Conservation (phyloP, 92 coral and sea anemone species). For the Phenganax marumi region DNA sequence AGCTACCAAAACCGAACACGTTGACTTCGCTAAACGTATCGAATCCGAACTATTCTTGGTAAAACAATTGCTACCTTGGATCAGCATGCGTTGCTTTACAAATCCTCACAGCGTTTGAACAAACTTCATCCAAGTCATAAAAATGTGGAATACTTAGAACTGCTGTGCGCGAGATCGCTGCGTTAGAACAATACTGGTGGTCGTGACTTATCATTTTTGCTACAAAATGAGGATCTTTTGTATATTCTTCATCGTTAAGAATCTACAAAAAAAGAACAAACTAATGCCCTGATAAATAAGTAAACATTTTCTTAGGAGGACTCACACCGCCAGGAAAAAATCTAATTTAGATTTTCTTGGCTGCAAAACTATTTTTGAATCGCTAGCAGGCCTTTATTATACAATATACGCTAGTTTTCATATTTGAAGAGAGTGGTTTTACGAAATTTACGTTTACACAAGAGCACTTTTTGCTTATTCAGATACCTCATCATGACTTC, state of each 20-base stretch:
- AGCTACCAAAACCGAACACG: too few relatives aligned
- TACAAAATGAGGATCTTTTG: constrained; percentile 87
- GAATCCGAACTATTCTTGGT: not conserved
- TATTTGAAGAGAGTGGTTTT: too few relatives aligned
- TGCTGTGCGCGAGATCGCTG: constrained; percentile 90
- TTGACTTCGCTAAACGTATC: too few relatives aligned
- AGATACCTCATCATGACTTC: too few relatives aligned
- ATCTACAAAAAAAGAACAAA: constrained; percentile 55
- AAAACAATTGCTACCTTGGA: constrained; percentile 61
- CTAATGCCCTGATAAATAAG: too few relatives aligned
- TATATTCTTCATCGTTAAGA: constrained; percentile 70
- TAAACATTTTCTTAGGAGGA: not conserved
- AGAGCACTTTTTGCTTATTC: too few relatives aligned
- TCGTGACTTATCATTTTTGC: constrained; percentile 75
- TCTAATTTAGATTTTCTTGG: too few relatives aligned
- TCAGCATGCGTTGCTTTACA: constrained; percentile 91
- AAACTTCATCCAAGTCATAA: constrained; percentile 78
- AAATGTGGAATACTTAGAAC: constrained; percentile 84
- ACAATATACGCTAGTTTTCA: not conserved
- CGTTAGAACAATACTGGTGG: constrained; percentile 80
- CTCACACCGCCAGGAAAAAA: not conserved
- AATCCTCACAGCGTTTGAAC: constrained; percentile 82
- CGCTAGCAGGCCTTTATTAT: not conserved
- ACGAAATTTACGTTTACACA: too few relatives aligned
- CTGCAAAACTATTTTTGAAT: not conserved